Base-by-base conservation (phyloP, 2,888 invertebrate species). In the Taphrorychus bicolor region DNA sequence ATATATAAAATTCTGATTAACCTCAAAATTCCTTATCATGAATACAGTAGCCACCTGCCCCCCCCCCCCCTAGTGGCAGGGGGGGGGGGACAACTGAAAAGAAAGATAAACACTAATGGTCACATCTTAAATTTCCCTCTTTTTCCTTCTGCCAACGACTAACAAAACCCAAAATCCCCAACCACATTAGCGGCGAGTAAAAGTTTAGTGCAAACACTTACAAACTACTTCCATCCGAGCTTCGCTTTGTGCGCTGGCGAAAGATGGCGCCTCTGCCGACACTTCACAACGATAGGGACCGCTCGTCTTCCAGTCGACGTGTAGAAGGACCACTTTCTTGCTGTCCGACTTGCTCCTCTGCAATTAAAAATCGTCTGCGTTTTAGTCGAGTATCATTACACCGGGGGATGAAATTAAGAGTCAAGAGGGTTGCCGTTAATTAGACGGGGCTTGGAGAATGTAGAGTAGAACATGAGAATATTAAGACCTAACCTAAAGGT, bases 141-240 rank as follows among this genome's bases (percentile, higher is more conserved):
- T n/a, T n/a, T 32, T 2, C 32, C 32, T 32, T 32, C 11, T 32
- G 11, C 9, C 3, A 11, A 32, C 11, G 32, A 32, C n/a, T n/a
- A n/a, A n/a, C n/a, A n/a, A n/a, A n/a, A n/a, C n/a, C n/a, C n/a
- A n/a, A n/a, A n/a, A n/a, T n/a, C n/a, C n/a, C n/a, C n/a, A n/a
- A n/a, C n/a, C n/a, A n/a, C n/a, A n/a, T n/a, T n/a, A n/a, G n/a
- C 11, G 32, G 3, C 1, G 32, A 32, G 11, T 32, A 32, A 45
- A 45, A 45, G 14, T 45, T 45, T 32, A 32, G 14, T 16, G 17
- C 2, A 45, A 45, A 45, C 17, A 89, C 91, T 89, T 86, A 92
- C 92, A 91, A 75, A 92, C 89, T 77, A 92, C 89, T 84, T 91
- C 91, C 91, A 92, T 89, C 77, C 88, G 86, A 24, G 90, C 89